Conservation (phyloP, 2,113 vertebrate species). For the Alouatta palliata region DNA sequence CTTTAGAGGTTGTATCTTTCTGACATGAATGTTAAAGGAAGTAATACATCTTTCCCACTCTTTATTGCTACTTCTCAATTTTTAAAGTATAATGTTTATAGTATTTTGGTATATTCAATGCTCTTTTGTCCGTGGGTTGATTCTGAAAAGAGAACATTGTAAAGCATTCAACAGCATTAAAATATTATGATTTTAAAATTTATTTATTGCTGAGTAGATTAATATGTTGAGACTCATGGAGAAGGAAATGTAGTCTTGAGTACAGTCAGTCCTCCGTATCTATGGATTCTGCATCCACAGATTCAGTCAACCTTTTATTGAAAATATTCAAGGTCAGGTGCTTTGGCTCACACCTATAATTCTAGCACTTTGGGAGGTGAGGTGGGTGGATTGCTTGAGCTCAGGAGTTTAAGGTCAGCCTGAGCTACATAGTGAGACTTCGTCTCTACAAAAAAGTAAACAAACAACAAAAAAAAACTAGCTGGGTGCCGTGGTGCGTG, state of each 20-base stretch:
- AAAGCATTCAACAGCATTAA: constrained; percentile 6
- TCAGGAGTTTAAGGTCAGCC: too few relatives aligned
- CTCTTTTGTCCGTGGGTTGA: neutral
- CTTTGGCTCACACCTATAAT: too few relatives aligned
- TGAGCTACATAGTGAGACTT: too few relatives aligned
- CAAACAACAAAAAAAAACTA: too few relatives aligned
- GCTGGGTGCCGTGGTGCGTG: too few relatives aligned
- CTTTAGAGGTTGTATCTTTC: too few relatives aligned
- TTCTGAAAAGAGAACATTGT: neutral
- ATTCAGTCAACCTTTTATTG: neutral
- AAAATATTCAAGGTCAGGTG: neutral
- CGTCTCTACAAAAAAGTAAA: too few relatives aligned
- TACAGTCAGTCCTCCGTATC: neutral
- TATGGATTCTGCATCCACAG: neutral
- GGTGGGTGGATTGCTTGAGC: too few relatives aligned
- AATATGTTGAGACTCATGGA: neutral
- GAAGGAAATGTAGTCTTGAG: neutral
- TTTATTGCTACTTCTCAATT: neutral
- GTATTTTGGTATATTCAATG: neutral
- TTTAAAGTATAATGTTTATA: constrained; percentile 13
- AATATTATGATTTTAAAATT: constrained; percentile 25
- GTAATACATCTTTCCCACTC: neutral
- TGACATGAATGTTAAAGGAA: neutral
- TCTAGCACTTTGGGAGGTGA: too few relatives aligned
- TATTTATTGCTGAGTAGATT: constrained; percentile 2